Evolutionary conservation across 2,113 vertebrate species (phyloP).

Genomic region (Plotosus lineatus): DNA sequence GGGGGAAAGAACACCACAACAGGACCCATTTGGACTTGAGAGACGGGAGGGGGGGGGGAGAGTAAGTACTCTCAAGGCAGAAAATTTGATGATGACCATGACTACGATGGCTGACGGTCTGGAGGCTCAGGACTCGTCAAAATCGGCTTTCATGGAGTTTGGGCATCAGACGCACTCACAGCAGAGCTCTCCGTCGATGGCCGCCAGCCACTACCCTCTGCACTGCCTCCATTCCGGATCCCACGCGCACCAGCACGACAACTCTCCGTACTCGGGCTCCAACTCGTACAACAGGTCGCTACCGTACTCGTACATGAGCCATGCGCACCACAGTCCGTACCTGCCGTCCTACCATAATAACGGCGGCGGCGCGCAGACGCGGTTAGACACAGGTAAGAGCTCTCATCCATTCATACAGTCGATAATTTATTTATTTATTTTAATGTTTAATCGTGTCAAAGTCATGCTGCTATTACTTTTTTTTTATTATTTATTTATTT

Average conservation of each 20-base stretch:
- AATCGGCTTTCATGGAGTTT: conserved; percentile 99
- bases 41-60: conserved; percentile 74
- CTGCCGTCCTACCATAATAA: conserved; percentile 93
- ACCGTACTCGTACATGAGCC: conserved; percentile 95
- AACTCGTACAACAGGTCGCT: conserved; percentile 93
- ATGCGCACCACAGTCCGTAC: conserved; percentile 96
- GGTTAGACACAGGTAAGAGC: conserved; percentile 95
- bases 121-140: conserved; percentile 98
- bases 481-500: too few relatives aligned
- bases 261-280: conserved; percentile 83
- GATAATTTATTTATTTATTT: neutral
- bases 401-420: conserved; percentile 39
- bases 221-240: conserved; percentile 93
- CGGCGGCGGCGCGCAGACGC: conserved; percentile 85
- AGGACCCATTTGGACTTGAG: conserved; percentile 76
- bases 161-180: conserved; percentile 90
- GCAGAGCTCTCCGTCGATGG: conserved; percentile 90
- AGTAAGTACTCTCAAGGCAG: conserved; percentile 89
- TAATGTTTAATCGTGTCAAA: neutral
- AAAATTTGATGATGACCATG: conserved; percentile 99
- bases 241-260: conserved; percentile 89
- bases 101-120: conserved; percentile 99
- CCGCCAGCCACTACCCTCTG: conserved; percentile 90
- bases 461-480: too few relatives aligned
- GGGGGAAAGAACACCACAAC: conserved; percentile 69